Evolutionary conservation across 2,113 vertebrate species (phyloP), one percentile per base, ranked within the genome.

Genomic region (Helogale parvula): DNA sequence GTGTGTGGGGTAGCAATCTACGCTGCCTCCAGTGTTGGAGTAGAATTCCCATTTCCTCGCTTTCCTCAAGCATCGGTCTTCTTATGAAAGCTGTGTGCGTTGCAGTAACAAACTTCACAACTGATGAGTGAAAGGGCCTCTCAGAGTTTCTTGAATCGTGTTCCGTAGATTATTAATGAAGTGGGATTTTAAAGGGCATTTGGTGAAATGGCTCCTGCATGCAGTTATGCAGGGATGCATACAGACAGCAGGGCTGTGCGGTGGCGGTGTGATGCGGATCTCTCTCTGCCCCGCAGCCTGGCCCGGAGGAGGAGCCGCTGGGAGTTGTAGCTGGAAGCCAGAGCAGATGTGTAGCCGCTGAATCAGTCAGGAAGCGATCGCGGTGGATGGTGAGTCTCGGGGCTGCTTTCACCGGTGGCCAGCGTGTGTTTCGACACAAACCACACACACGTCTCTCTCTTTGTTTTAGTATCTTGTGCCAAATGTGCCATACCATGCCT

Each of bases 401-500:
- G 11, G 65, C 21, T 52, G 23, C 77, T 94, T 63, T 80, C 29
- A 35, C 76, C 47, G 63, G 63, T 29, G 69, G 29, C 93, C 90
- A 66, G 89, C 45, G 14, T 90, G 60, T 74, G 57, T 95, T 97
- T 90, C 63, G 23, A 96, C 74, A 76, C 72, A 89, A 88, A 60
- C 9, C 27, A 16, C 47, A 83, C 63, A 68, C 69, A 82, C 50
- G 17, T 69, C 47, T 71, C 14, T 93, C 50, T 83, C 90, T 86
- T 96, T 90, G 65, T 93, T 95, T 90, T 79, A 85, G 72, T 16
- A 25, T 79, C 57, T n/a, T 76, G 25, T 77, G 71, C 89, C 93
- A 95, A 93, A 76, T 91, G 81, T 87, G 47, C 68, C 79, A 83
- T 95, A 79, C 84, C 38, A 16, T 93, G 66, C 68, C 94, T 92